Evolutionary conservation across 1,140 invertebrate genomes (phyloP), one percentile per base, ranked within the genome.

Genomic region (Drosophila teissieri): DNA sequence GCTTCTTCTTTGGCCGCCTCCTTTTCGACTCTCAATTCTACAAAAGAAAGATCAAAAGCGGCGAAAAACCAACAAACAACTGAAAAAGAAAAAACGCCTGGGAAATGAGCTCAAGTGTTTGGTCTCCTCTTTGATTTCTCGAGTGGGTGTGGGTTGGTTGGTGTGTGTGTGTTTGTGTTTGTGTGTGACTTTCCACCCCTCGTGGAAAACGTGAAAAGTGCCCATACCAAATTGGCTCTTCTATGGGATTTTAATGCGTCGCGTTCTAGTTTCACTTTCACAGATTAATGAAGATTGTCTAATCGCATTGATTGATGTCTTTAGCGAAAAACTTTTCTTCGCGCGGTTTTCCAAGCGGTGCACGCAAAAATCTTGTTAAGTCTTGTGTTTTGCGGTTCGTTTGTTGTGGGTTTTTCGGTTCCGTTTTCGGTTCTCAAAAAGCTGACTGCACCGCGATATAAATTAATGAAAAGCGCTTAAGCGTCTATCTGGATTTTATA

Each of bases 381-480:
- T 42, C 34, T 17, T 54, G 34, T 39, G 51, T n/a, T 72, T 39
- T 73, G 63, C 58, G 73, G 77, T 49, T 54, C 61, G 55, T 72
- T 76, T 69, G 55, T 62, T 68, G 46, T 44, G 79, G 65, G 12
- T 37, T 65, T 53, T 64, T 39, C 40, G 73, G 53, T 40, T 73
- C 19, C n/a, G 45, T 48, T 48, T 48, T 27, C 15, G 40, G 40
- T 6, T 45, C 34, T 57, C 19, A 48, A 77, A 75, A 31, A 17
- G 48, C 48, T 34, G n/a, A 48, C 48, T 45, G 53, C 44, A 65
- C 54, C 62, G 67, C 63, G 42, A 36, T 39, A 70, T 70, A 70
- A 79, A 84, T 83, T 84, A 84, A 84, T 83, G 76, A 83, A 83
- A 83, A 84, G 78, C 80, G 54, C 78, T 84, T 74, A 78, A 83